Base-by-base conservation (phyloP, 2,888 invertebrate genomes). In the Drosophila prolongata region DNA sequence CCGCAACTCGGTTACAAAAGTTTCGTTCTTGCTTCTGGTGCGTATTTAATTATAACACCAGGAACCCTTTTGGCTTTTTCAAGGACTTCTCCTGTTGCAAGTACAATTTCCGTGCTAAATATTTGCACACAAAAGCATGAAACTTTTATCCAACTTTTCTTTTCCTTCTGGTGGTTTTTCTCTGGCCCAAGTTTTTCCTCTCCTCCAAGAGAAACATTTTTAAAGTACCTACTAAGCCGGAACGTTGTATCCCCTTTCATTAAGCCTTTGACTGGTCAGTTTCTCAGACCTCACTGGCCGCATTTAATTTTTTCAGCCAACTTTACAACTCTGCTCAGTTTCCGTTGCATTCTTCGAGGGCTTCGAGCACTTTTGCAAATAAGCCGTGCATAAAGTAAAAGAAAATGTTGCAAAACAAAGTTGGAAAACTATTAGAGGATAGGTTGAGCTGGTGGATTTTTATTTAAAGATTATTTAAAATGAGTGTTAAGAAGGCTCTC, bases 101-200 rank as follows among this genome's bases (percentile, higher is more conserved):
- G 75, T 82, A 80, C 87, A 86, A 84, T 78, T 82, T 87, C 74
- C 74, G 71, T 76, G 68, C 73, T 80, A 80, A 80, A 84, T 74
- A 84, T 87, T 82, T 82, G 42, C 70, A 80, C 76, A 87, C 71
- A 87, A 82, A 84, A 68, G 65, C 54, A 60, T 42, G 55, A 46
- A 81, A 82, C 76, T 68, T 76, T 81, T 54, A 42, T 53, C 54
- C 35, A 62, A 43, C 42, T 61, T 47, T 37, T 14, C 38, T 11
- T 11, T 24, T 19, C 6, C 24, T 24, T 24, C 14, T 11, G 27
- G 24, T 11, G 11, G 34, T 24, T 46, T 49, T 49, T 27, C 24
- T 43, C 40, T 30, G 13, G 10, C 3, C 14, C 24, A 40, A 58
- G 55, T 16, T 58, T 54, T 42, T 56, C n/a, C 40, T 9, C 42